phyloP scores from a whole-genome alignment of 2,888 invertebrate genomes.

The Lumbricus terrestris region DNA sequence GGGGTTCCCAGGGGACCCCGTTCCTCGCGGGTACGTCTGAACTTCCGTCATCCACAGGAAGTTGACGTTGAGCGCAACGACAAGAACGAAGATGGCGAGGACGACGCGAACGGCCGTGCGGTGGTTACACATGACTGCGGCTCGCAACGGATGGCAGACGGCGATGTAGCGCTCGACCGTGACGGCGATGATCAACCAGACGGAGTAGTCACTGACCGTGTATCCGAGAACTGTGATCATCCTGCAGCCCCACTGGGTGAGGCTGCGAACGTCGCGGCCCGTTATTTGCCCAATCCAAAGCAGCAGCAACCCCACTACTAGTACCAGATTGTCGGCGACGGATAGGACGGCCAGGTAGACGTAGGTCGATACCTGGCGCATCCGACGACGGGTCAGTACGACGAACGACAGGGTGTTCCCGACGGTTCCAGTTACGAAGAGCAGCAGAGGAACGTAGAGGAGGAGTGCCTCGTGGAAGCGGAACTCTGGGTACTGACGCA shows the following conservation, averaged over 20 bases:
- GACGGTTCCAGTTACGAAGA: constrained; percentile 6
- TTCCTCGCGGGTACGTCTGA: background rate
- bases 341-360: constrained; percentile 27
- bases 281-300: constrained; percentile 18
- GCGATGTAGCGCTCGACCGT: constrained; percentile 29
- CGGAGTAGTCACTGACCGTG: constrained; percentile 28
- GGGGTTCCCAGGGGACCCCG: background rate
- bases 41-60: constrained; percentile 26
- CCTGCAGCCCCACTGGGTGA: constrained; percentile 17
- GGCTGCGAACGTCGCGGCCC: constrained; percentile 15
- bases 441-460: background rate
- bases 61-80: constrained; percentile 23
- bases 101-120: constrained; percentile 21
- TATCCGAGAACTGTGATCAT: constrained; percentile 25
- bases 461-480: background rate
- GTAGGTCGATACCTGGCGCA: constrained; percentile 26
- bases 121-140: constrained; percentile 21
- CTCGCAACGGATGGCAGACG: constrained; percentile 15
- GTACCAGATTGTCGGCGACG: constrained; percentile 26
- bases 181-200: constrained; percentile 31
- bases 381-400: constrained; percentile 14
- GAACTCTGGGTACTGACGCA: background rate
- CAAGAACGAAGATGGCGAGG: constrained; percentile 15
- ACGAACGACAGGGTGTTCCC: constrained; percentile 25
- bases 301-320: constrained; percentile 11